A percentile compares a stretch with the other conserved stretches of the same genome.
Evolutionary conservation across 2,888 invertebrate genomes (phyloP).

Genomic region (Archips xylosteana): DNA sequence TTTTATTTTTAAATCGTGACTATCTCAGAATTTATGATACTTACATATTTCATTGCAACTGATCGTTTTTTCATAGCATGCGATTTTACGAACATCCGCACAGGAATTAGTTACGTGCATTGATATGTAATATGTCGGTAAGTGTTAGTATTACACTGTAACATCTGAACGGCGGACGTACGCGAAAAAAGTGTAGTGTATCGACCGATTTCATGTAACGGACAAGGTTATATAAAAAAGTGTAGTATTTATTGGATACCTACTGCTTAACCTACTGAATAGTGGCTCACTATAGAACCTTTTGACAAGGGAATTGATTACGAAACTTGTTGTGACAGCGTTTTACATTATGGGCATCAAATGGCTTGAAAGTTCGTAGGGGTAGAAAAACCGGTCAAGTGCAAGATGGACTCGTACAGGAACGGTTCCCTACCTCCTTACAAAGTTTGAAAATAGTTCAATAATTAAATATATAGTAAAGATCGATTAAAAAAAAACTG

Average conservation of each 20-base stretch:
- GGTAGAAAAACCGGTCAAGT: too few relatives aligned
- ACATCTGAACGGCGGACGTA: conserved; percentile 24
- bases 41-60: not conserved
- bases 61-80: conserved; percentile 6
- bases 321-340: too few relatives aligned
- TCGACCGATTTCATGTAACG: not conserved
- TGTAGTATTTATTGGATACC: not conserved
- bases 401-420: too few relatives aligned
- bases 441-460: too few relatives aligned
- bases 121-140: conserved; percentile 8
- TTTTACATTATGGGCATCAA: too few relatives aligned
- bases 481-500: too few relatives aligned
- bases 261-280: too few relatives aligned
- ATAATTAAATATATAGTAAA: too few relatives aligned
- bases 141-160: conserved; percentile 10
- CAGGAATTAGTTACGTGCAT: conserved; percentile 19
- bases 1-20: not conserved
- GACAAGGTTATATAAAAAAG: not conserved
- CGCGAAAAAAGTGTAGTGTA: conserved; percentile 13
- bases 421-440: too few relatives aligned
- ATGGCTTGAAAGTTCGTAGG: too few relatives aligned
- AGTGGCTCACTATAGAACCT: too few relatives aligned
- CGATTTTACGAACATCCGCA: conserved; percentile 22
- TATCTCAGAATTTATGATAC: not conserved
- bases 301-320: too few relatives aligned